Percentiles rank a stretch among this genome's conserved stretches.
Evolutionary conservation across 1,140 invertebrate species (phyloP).

Genomic region (Hycleus phaleratus): DNA sequence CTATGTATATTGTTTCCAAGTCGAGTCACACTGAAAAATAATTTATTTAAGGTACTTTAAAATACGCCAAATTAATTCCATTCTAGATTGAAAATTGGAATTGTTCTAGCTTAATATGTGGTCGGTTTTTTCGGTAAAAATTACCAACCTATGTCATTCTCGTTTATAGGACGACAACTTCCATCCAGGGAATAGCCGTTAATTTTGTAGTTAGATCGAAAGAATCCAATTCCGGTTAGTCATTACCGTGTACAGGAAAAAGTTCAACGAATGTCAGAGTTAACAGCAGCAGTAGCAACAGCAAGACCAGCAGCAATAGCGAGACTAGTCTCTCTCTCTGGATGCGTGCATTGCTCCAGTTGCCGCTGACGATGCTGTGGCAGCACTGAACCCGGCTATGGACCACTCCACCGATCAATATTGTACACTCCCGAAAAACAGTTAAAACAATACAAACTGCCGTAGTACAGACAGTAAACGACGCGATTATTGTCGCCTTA

Average conservation of each 20-base stretch:
- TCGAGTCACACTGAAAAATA: not conserved
- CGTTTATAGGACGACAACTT: not conserved
- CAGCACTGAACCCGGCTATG: slow-evolving; percentile 17
- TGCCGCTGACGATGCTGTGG: slow-evolving; percentile 21
- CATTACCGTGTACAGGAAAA: slow-evolving; percentile 3
- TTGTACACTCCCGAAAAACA: slow-evolving; percentile 20
- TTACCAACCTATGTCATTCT: not conserved
- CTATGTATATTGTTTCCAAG: not conserved
- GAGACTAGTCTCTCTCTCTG: no score
- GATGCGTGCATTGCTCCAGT: slow-evolving; percentile 1
- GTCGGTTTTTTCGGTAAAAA: not conserved
- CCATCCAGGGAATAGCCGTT: not conserved
- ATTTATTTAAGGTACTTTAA: not conserved
- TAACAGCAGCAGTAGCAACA: not conserved
- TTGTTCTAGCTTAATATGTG: no score
- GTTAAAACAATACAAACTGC: slow-evolving; percentile 16
- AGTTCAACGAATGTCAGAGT: not conserved
- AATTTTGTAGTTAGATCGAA: slow-evolving; percentile 8
- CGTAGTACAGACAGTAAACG: slow-evolving; percentile 12
- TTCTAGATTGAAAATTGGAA: no score
- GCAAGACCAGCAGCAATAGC: no score
- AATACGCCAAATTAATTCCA: no score
- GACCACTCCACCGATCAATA: slow-evolving; percentile 18
- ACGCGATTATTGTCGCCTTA: slow-evolving; percentile 13
- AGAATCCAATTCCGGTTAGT: slow-evolving; percentile 5